phyloP scores from a whole-genome alignment of 2,113 vertebrate species.

The Guaruba guarouba region DNA sequence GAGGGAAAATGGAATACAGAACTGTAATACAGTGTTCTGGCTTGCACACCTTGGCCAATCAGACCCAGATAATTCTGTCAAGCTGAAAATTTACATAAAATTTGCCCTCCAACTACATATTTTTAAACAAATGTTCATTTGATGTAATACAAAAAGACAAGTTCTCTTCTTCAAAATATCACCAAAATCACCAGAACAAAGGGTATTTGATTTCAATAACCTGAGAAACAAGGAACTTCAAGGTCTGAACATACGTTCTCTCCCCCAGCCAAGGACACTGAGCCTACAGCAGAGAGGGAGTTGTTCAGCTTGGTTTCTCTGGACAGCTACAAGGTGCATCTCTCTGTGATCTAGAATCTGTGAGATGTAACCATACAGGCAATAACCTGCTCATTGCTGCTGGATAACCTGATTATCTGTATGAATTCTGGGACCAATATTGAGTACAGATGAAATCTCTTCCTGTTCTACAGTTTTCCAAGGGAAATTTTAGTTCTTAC shows the following conservation, averaged over 20 bases:
- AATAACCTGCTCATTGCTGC: not conserved
- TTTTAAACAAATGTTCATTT: not conserved
- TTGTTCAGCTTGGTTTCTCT: not conserved
- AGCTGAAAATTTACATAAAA: not conserved
- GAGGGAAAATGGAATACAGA: not conserved
- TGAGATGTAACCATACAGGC: not conserved
- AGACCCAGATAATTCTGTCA: not conserved
- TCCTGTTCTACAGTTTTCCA: not conserved
- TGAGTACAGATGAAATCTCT: not conserved
- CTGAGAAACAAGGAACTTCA: not conserved
- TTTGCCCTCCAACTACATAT: not conserved
- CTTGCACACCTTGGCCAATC: not conserved
- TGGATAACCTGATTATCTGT: rapidly evolving
- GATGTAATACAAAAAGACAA: not conserved
- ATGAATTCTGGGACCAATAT: not conserved
- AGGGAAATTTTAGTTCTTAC: not conserved
- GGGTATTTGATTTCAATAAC: not conserved
- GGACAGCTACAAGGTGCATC: not conserved
- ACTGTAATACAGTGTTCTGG: not conserved
- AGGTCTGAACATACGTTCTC: rapidly evolving
- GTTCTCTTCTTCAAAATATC: not conserved
- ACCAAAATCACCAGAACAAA: not conserved
- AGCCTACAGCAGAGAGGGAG: not conserved
- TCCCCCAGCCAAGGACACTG: not conserved
- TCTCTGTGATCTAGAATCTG: not conserved